These are phyloP conservation scores for Oreochromis grahami DNA, from an alignment of 2,797 vertebrate genomes.

Conservation along the genomic window DNA sequence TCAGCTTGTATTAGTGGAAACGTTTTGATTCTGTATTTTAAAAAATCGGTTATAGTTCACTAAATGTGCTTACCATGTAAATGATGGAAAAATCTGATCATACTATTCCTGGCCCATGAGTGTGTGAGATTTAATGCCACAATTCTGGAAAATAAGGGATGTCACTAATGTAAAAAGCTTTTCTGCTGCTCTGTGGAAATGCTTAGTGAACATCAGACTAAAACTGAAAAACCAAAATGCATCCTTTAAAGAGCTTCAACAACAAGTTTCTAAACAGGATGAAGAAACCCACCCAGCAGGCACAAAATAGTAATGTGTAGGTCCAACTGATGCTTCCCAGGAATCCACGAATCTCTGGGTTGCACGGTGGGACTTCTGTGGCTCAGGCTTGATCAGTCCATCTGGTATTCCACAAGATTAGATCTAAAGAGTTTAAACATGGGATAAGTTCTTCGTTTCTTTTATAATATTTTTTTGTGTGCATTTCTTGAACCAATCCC, in stretches of 20 bases:
- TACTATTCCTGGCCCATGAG: not conserved
- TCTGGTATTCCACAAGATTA: not conserved
- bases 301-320: not conserved
- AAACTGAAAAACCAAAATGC: not conserved
- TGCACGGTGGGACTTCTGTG: not conserved
- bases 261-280: not conserved
- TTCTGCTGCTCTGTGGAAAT: not conserved
- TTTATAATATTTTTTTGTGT: not conserved
- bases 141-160: not conserved
- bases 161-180: not conserved
- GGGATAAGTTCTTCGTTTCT: accelerated
- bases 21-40: not conserved
- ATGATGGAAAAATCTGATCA: not conserved
- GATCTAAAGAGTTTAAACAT: not conserved
- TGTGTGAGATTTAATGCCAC: not conserved
- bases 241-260: not conserved
- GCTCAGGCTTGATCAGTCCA: accelerated
- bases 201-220: not conserved
- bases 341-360: not conserved
- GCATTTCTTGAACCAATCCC: not conserved
- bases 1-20: not conserved
- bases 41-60: not conserved
- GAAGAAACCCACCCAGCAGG: not conserved
- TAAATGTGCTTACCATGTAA: not conserved
- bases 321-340: not conserved